Evolutionary conservation across 92 coral and sea anemone genomes (phyloP).

Genomic region (Actinernus sp.): DNA sequence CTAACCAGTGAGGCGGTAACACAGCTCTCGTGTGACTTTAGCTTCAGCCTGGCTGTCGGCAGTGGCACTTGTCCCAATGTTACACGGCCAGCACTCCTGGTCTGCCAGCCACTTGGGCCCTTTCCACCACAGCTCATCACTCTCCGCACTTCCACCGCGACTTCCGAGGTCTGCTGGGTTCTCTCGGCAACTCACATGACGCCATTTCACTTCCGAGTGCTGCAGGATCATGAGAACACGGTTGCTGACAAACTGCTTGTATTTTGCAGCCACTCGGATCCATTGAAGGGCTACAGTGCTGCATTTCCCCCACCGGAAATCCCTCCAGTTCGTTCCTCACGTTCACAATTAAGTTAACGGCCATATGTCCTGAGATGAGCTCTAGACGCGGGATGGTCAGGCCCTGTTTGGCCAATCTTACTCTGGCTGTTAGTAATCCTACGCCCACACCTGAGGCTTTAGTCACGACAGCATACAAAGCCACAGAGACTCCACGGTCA

Average conservation of each 20-base stretch:
- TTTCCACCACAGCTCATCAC: constrained; percentile 20
- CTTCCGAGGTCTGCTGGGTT: too few species aligned
- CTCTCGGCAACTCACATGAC: too few species aligned
- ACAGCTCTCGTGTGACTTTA: too few species aligned
- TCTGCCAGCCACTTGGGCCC: constrained; percentile 46
- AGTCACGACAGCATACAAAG: constrained; percentile 27
- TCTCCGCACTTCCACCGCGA: constrained; percentile 28
- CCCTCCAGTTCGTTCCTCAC: constrained; percentile 21
- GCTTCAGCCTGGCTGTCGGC: constrained; percentile 24
- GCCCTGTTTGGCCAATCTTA: too few species aligned
- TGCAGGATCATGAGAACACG: constrained; percentile 44
- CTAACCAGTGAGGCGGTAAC: too few species aligned
- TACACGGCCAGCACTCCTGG: constrained; percentile 9
- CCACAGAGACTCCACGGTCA: constrained; percentile 31
- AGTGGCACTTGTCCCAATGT: constrained; percentile 15
- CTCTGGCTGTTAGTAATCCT: too few species aligned
- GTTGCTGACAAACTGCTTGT: constrained; percentile 38
- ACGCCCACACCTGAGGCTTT: constrained; percentile 7
- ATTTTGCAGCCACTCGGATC: constrained; percentile 22
- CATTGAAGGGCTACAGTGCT: too few species aligned
- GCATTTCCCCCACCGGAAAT: constrained; percentile 15
- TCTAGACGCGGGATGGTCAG: too few species aligned
- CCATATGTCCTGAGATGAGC: constrained; percentile 56
- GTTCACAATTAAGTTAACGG: constrained; percentile 19
- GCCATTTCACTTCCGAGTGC: constrained; percentile 44